Evolutionary conservation across 2,113 vertebrate species (phyloP), one percentile per base, ranked within the genome.

Genomic region (Myodes glareolus): DNA sequence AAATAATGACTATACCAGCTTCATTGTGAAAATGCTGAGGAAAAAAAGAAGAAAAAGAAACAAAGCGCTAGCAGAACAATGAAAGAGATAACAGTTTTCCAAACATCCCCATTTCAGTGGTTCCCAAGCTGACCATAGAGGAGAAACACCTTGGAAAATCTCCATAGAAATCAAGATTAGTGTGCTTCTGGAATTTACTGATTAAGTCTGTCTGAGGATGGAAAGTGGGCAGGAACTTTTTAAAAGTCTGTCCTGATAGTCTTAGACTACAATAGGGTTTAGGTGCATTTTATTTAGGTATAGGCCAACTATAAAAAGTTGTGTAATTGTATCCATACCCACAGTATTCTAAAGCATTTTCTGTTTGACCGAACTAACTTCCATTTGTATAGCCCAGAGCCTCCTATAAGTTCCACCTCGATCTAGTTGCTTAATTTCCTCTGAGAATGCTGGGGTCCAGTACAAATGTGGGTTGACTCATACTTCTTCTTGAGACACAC

Each of bases 401-500:
- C 33, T 52, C 4, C 42, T 68, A 16, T 19, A 75, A 75, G 11
- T 55, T 85, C 55, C 13, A 45, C 0, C 14, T 36, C 39, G 14
- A 14, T 95, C 19, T 29, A 58, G n/a, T 70, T 45, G 55, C 39
- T 95, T 88, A 29, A 39, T 77, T 93, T 72, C 52, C 23, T 92
- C 47, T 63, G 45, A 67, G 17, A 17, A 90, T 6, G 68, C 63
- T 88, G 36, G 13, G 67, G 92, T 91, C 80, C 39, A 42, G 80
- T 67, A 73, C 23, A 77, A 89, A 67, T 90, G 88, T 95, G 70
- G 85, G 11, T 87, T 80, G 42, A 92, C 17, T 91, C 63, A n/a
- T 14, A 33, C 25, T 88, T 92, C 50, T 36, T 63, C 70, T 87
- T 87, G 21, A 75, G 65, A 55, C 45, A 2, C 12, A 52, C 67